A percentile compares a stretch with the other conserved stretches of the same genome.
Evolutionary conservation across 2,888 invertebrate genomes (phyloP).

Genomic region (Melinopterus prodromus): DNA sequence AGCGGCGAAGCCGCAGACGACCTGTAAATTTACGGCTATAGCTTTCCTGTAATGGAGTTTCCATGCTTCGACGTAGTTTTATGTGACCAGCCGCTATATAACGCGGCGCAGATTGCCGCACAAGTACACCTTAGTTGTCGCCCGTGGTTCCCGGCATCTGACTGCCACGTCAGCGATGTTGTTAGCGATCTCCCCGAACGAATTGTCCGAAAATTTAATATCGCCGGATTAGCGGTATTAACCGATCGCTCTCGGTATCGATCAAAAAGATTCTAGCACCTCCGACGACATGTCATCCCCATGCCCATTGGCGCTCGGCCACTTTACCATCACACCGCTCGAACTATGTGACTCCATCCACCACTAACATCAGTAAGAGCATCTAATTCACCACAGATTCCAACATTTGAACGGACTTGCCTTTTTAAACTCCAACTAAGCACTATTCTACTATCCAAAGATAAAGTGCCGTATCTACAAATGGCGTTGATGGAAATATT

Average conservation of each 20-base stretch:
- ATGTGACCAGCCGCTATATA: conserved; percentile 57
- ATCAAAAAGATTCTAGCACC: not conserved
- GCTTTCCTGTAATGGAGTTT: conserved; percentile 61
- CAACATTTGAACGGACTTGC: not conserved
- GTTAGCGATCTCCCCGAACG: conserved; percentile 45
- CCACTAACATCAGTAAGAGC: not conserved
- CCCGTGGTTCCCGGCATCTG: conserved; percentile 46
- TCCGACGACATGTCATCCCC: not conserved
- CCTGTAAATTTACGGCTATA: conserved; percentile 59
- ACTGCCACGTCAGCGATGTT: conserved; percentile 44
- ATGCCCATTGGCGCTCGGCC: not conserved
- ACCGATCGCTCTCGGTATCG: conserved; percentile 15
- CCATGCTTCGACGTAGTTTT: conserved; percentile 61
- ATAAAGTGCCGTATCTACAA: no score
- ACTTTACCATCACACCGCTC: not conserved
- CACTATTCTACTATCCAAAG: not conserved
- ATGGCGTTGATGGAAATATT: no score
- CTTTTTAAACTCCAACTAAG: not conserved
- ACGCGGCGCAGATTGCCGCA: conserved; percentile 55
- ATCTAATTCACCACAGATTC: not conserved
- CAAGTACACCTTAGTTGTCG: conserved; percentile 57
- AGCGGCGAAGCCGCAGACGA: conserved; percentile 48
- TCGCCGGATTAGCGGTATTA: conserved; percentile 43
- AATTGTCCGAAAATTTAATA: conserved; percentile 53
- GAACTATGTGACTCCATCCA: no score